These are phyloP conservation scores for Anas platyrhynchos DNA, from an alignment of 2,113 vertebrate genomes.

Conservation along the genomic window DNA sequence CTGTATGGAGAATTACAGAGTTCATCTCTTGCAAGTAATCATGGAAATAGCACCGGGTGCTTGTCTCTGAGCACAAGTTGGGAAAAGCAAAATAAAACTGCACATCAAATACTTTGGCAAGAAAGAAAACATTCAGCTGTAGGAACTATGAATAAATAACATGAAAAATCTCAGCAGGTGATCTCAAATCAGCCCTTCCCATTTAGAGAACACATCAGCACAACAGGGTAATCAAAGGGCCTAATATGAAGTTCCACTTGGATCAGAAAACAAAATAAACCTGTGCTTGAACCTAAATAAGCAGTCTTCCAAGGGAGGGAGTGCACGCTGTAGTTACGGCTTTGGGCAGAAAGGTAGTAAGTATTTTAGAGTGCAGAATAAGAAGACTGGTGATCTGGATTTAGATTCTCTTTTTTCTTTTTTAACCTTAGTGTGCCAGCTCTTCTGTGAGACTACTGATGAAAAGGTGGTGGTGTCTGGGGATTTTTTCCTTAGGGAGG, in stretches of 20 bases:
- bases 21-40: background rate
- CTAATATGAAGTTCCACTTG: background rate
- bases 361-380: background rate
- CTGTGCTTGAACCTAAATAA: background rate
- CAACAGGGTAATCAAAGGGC: background rate
- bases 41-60: background rate
- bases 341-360: background rate
- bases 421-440: background rate
- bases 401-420: background rate
- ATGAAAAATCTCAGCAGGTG: background rate
- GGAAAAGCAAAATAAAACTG: background rate
- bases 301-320: background rate
- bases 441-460: background rate
- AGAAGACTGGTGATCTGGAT: background rate
- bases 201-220: background rate
- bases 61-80: background rate
- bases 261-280: background rate
- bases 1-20: background rate
- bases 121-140: background rate
- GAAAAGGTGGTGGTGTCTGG: background rate
- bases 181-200: background rate
- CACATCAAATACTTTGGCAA: background rate
- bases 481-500: background rate
- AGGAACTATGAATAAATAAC: background rate
- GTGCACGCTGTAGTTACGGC: background rate